Base-by-base conservation (phyloP, 2,797 vertebrate species). In the Enteromius mattozi region DNA sequence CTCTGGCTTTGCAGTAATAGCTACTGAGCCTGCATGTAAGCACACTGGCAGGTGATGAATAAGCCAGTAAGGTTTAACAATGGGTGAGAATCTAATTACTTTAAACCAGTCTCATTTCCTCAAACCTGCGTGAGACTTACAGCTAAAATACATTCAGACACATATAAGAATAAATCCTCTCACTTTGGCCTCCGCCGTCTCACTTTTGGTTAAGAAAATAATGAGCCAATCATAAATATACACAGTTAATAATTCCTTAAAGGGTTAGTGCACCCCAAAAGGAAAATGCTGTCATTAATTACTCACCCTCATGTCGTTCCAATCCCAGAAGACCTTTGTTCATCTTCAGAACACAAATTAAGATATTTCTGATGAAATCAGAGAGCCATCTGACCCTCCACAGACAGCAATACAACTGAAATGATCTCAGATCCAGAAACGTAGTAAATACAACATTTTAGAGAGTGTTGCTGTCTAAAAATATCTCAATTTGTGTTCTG, bases 11-110 rank as follows among this genome's bases (percentile, higher is more conserved):
- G 17, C 61, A n/a, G 56, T 65, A 81, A 68, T 17, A 76, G 40
- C 13, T 13, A 81, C 35, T 47, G 72, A 47, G 51, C 49, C 37
- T 76, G 35, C 37, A 68, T n/a, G 6, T 35, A 69, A 69, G 33
- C 79, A 82, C 80, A 37, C 27, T 12, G 33, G 14, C 40, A 70
- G 65, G 40, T 71, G 71, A 80, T 42, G 65, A 81, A 84, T 77
- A 37, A 24, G 12, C 63, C 51, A 45, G 69, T 45, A 16, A n/a
- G n/a, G 37, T 78, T 74, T 40, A 27, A 21, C 27, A 42, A 12
- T 78, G 54, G 77, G 33, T 12, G 21, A 56, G 68, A 84, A 82
- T 77, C 21, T 85, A 86, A 86, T 85, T 83, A 59, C 61, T 24
- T 47, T 79, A 9, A 40, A 54, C 63, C 61, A 33, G 14, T 49